Evolutionary conservation across 2,797 vertebrate genomes (phyloP), one percentile per base, ranked within the genome.

Genomic region (Syndactyla subalaris): DNA sequence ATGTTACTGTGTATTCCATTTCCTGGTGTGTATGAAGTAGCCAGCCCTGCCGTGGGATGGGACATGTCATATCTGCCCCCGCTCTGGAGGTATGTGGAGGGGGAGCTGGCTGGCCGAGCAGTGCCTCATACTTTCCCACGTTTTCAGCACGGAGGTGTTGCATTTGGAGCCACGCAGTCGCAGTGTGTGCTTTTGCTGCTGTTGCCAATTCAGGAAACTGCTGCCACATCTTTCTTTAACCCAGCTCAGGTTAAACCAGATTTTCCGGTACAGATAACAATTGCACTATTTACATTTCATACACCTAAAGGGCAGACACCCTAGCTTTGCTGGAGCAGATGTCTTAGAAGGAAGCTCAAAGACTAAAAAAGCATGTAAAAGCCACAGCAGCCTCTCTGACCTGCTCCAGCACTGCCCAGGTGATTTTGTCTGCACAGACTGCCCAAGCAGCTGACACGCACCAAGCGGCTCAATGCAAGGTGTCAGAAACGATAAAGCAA

Each of bases 231-330:
- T 45, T 82, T 78, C 87, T 83, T 66, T 43, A 88, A 48, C 32
- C 32, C 65, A 85, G 84, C 70, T 78, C 85, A 90, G 82, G 93
- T 89, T 61, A 89, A 59, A 77, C 88, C 71, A 94, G 92, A 86
- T 94, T 95, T 96, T 91, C 93, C 5, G 0, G 93, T 75, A 68
- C 1, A 76, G 73, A n/a, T 89, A 90, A 77, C 89, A 94, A 79
- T 20, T 77, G 55, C 43, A 8, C 39, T 83, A 72, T 85, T 96
- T 94, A 90, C 87, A 85, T 90, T 95, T 87, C 83, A 34, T 62
- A 74, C 54, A 62, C 62, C 58, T 83, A 21, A 74, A 88, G 70
- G 77, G 77, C 93, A 93, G 75, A 68, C 65, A 85, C 57, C 36
- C 48, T 2, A 29, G 75, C 46, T 81, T 45, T 89, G 87, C 89